Percentiles rank a stretch among this genome's conserved stretches.
Evolutionary conservation across 2,888 invertebrate species (phyloP).

Genomic region (Meloe dianella): DNA sequence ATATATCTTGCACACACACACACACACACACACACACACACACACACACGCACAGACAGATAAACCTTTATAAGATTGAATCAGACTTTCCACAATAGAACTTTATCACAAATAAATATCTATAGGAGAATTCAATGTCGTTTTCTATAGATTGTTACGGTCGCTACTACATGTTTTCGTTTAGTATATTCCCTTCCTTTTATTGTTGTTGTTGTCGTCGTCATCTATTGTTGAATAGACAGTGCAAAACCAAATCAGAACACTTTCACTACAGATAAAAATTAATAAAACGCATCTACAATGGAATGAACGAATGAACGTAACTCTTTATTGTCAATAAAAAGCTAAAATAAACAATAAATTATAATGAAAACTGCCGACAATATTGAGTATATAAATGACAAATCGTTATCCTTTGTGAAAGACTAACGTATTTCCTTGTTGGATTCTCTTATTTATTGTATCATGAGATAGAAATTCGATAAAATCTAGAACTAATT

Average conservation of each 20-base stretch:
- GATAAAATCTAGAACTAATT: conserved; percentile 4
- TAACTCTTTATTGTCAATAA: background rate
- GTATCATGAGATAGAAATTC: background rate
- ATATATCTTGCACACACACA: no score
- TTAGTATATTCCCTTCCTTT: conserved; percentile 10
- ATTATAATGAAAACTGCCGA: background rate
- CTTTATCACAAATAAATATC: conserved; percentile 46
- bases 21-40: background rate
- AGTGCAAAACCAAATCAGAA: background rate
- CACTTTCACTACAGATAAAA: conserved; percentile 7
- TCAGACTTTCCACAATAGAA: conserved; percentile 39
- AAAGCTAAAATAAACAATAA: background rate
- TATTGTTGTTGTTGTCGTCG: background rate
- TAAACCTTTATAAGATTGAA: conserved; percentile 40
- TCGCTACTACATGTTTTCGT: conserved; percentile 18
- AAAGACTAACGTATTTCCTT: background rate
- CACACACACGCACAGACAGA: conserved; percentile 8
- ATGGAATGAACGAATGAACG: background rate
- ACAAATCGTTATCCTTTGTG: background rate
- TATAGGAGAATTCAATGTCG: conserved; percentile 19
- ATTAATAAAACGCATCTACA: background rate
- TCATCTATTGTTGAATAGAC: background rate
- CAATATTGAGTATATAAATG: background rate
- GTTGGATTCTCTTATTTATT: background rate
- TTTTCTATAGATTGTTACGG: conserved; percentile 22